Conservation (phyloP, 1,140 invertebrate species). For the Helicoverpa armigera region DNA sequence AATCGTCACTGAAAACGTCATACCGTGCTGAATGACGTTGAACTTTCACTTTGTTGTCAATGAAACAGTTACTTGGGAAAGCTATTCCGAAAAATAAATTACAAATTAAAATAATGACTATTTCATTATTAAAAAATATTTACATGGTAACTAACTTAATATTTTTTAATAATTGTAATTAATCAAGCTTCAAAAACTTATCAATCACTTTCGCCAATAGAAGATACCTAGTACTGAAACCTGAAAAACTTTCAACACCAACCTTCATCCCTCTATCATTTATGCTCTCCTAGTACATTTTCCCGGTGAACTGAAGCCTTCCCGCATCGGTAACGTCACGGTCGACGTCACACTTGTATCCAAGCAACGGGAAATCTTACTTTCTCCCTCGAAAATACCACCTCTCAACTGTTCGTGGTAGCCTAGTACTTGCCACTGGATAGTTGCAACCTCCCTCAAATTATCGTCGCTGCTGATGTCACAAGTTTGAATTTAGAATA, state of each 20-base stretch:
- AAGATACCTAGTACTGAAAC: too few relatives aligned
- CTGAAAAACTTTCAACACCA: neutral
- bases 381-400: neutral
- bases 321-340: neutral
- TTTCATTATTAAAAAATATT: too few relatives aligned
- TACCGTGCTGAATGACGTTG: neutral
- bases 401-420: neutral
- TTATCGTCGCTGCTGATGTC: neutral
- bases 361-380: neutral
- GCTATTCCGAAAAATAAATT: neutral
- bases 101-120: neutral
- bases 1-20: neutral
- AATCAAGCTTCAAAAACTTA: too few relatives aligned
- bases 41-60: neutral
- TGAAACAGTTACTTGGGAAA: too few relatives aligned
- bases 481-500: too few relatives aligned
- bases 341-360: neutral
- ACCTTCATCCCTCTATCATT: neutral
- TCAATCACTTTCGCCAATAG: too few relatives aligned
- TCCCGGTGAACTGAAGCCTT: neutral
- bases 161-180: too few relatives aligned
- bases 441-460: neutral
- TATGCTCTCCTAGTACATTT: constrained; percentile 10
- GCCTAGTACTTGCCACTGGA: neutral
- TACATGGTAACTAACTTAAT: too few relatives aligned